Percentiles rank a stretch among this genome's conserved stretches.
phyloP scores from a whole-genome alignment of 2,888 invertebrate species.

The Melanostoma mellinum region DNA sequence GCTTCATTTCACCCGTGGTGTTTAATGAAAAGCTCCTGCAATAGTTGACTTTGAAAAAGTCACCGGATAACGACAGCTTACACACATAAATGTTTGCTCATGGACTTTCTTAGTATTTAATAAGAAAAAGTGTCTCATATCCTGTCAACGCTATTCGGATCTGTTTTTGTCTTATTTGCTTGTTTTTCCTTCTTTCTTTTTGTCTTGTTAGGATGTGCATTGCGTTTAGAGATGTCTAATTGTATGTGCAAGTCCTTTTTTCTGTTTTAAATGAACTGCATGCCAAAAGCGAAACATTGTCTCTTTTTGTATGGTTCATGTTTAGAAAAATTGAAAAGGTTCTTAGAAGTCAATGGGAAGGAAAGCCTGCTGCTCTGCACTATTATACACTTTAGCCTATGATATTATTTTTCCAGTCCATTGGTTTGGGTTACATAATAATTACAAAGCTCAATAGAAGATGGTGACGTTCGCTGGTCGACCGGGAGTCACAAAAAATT shows the following conservation, averaged over 20 bases:
- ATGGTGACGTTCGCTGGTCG: neutral
- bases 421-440: constrained; percentile 23
- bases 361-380: neutral
- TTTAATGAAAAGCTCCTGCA: constrained; percentile 49
- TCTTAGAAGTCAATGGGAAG: constrained; percentile 42
- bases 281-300: neutral
- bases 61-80: constrained; percentile 50
- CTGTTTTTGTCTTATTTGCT: no score
- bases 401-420: constrained; percentile 5
- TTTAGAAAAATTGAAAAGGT: constrained; percentile 18
- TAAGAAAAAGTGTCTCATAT: constrained; percentile 22
- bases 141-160: constrained; percentile 14
- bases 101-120: constrained; percentile 5
- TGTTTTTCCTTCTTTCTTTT: neutral
- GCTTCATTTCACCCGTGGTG: constrained; percentile 51
- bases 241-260: constrained; percentile 18
- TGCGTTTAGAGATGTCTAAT: constrained; percentile 45
- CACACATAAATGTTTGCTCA: constrained; percentile 8
- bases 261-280: neutral
- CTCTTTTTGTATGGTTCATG: constrained; percentile 33
- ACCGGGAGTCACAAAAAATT: no score
- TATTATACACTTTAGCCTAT: constrained; percentile 16
- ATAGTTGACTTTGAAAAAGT: constrained; percentile 69
- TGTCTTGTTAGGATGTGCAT: constrained; percentile 32
- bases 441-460: constrained; percentile 12